phyloP scores from a whole-genome alignment of 1,140 invertebrate genomes.

The Maconellicoccus hirsutus region DNA sequence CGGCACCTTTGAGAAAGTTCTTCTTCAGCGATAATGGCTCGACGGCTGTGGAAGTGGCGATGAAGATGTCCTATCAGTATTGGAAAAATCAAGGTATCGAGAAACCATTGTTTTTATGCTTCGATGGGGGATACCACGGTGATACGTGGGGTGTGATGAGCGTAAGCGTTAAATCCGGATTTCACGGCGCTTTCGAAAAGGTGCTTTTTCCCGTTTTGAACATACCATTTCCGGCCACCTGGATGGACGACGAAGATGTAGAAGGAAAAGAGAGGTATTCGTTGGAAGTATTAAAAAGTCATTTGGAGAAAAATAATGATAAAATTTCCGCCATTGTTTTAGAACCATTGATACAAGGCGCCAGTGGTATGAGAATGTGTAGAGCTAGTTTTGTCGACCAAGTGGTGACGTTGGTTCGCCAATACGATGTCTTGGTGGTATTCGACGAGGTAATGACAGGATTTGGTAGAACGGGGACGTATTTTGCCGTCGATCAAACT shows the following conservation, averaged over 20 bases:
- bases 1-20: neutral
- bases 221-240: neutral
- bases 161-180: slow-evolving; percentile 14
- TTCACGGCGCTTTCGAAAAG: neutral
- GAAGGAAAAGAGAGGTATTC: neutral
- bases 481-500: slow-evolving; percentile 29
- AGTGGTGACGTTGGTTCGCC: slow-evolving; percentile 17
- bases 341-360: slow-evolving; percentile 30
- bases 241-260: slow-evolving; percentile 12
- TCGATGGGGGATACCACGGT: slow-evolving; percentile 27
- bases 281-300: neutral
- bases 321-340: slow-evolving; percentile 29
- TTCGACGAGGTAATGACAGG: slow-evolving; percentile 30
- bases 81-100: slow-evolving; percentile 24
- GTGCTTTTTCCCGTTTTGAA: neutral
- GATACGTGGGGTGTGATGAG: slow-evolving; percentile 26
- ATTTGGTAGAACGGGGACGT: slow-evolving; percentile 30
- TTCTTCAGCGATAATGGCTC: slow-evolving; percentile 28
- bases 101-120: slow-evolving; percentile 1
- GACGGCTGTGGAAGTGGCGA: slow-evolving; percentile 27
- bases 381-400: slow-evolving; percentile 24
- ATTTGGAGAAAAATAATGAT: neutral
- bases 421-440: slow-evolving; percentile 29
- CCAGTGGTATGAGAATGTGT: slow-evolving; percentile 30
- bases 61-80: slow-evolving; percentile 29